Percentiles rank a stretch among this genome's conserved stretches.
Evolutionary conservation across 2,113 vertebrate genomes (phyloP).

Genomic region (Ciconia stormi): DNA sequence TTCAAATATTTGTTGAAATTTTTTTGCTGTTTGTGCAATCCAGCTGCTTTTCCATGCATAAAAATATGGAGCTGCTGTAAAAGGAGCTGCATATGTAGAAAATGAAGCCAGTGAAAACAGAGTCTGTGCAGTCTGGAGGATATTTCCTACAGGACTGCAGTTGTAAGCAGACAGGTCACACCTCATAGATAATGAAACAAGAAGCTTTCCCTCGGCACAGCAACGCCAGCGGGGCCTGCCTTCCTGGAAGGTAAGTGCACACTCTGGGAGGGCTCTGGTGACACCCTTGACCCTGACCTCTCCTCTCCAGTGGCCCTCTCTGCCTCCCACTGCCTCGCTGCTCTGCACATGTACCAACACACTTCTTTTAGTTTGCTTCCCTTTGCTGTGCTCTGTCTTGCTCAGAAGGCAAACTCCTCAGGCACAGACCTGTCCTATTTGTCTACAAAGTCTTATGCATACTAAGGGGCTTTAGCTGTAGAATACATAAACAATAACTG

Average conservation of each 20-base stretch:
- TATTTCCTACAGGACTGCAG: not conserved
- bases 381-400: slow-evolving; percentile 10
- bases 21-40: not conserved
- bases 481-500: slow-evolving; percentile 35
- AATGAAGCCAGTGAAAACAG: not conserved
- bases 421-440: slow-evolving; percentile 43
- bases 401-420: slow-evolving; percentile 32
- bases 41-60: not conserved
- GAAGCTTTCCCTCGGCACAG: not conserved
- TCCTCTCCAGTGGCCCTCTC: not conserved
- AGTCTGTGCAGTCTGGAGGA: not conserved
- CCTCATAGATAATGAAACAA: not conserved
- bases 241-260: not conserved
- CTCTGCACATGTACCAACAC: not conserved
- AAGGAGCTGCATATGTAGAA: not conserved
- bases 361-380: not conserved
- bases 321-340: not conserved
- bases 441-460: slow-evolving; percentile 11
- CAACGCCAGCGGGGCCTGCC: not conserved
- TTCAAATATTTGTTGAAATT: not conserved
- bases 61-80: not conserved
- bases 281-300: not conserved
- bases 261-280: not conserved
- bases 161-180: not conserved
- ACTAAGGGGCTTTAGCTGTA: not conserved